Percentiles rank a stretch among this genome's conserved stretches.
Conservation (phyloP, 2,888 invertebrate genomes). For the Acronicta alni region DNA sequence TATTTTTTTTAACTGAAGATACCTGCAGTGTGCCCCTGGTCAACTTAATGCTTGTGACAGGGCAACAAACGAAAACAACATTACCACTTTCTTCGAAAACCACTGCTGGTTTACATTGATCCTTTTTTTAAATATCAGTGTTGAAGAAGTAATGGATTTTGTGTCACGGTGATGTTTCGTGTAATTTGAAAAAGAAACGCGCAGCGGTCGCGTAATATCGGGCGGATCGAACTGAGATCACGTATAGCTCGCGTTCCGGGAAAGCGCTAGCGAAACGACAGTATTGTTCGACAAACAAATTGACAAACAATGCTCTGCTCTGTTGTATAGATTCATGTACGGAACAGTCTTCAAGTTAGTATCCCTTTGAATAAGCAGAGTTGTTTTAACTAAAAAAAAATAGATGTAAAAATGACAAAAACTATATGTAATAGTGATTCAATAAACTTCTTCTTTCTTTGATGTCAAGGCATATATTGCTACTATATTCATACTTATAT, state of each 20-base stretch:
- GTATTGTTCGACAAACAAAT: slow-evolving; percentile 59
- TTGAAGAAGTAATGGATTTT: slow-evolving; percentile 16
- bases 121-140: background rate
- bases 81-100: slow-evolving; percentile 13
- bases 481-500: too few relatives aligned
- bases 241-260: slow-evolving; percentile 69
- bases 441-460: too few relatives aligned
- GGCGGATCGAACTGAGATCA: slow-evolving; percentile 67
- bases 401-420: background rate
- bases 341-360: slow-evolving; percentile 1
- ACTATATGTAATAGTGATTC: background rate
- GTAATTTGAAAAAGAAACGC: slow-evolving; percentile 38
- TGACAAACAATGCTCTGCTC: slow-evolving; percentile 45
- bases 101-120: slow-evolving; percentile 15
- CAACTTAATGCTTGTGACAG: slow-evolving; percentile 54
- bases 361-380: background rate
- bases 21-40: slow-evolving; percentile 66
- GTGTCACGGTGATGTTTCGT: slow-evolving; percentile 20
- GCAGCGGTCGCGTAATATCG: slow-evolving; percentile 54
- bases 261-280: slow-evolving; percentile 65
- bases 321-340: slow-evolving; percentile 36
- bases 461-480: too few relatives aligned
- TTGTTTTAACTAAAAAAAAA: background rate
- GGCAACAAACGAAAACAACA: slow-evolving; percentile 37
- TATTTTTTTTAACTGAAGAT: slow-evolving; percentile 58